Evolutionary conservation across 2,888 invertebrate species (phyloP), one percentile per base, ranked within the genome.

Genomic region (Thymelicus acteon): DNA sequence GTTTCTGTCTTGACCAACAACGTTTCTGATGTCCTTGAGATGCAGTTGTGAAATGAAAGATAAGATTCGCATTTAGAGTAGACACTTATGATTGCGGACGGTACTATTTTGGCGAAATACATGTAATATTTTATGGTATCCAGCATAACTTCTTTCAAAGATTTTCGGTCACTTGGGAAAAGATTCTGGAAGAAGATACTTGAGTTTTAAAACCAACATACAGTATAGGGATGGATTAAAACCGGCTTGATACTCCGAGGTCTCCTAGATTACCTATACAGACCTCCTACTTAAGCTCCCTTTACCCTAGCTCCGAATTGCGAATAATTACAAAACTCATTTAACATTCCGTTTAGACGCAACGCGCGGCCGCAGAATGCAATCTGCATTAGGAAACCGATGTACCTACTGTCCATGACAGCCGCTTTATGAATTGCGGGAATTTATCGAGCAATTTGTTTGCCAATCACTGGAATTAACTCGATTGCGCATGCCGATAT

Each of bases 361-460:
- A 73, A 63, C 66, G 72, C 72, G 75, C 62, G 60, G 67, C 79
- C 77, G 72, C 81, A 78, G 78, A 80, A 79, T 79, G 80, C 79
- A 80, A 80, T 81, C 78, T 78, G 76, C 79, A 76, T 81, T 81
- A 78, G 80, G 77, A 74, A 75, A 76, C 77, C 79, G 77, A 77
- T 72, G 74, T 77, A 69, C 85, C 73, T 74, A 72, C 77, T 84
- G 87, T 31, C n/a, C 39, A 52, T 60, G 52, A 60, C 60, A 67
- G 67, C 60, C 57, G 61, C 62, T 68, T 57, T 68, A 68, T 62
- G 57, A 62, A 69, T 62, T 69, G 57, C 68, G 62, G 68, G 64
- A 70, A 64, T 70, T 67, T 70, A 61, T 31, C 64, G 58, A 67
- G 58, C 72, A 69, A 72, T 72, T 72, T 64, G 63, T 71, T 65